Conservation (phyloP, 2,113 vertebrate species). For the Euleptes europaea region DNA sequence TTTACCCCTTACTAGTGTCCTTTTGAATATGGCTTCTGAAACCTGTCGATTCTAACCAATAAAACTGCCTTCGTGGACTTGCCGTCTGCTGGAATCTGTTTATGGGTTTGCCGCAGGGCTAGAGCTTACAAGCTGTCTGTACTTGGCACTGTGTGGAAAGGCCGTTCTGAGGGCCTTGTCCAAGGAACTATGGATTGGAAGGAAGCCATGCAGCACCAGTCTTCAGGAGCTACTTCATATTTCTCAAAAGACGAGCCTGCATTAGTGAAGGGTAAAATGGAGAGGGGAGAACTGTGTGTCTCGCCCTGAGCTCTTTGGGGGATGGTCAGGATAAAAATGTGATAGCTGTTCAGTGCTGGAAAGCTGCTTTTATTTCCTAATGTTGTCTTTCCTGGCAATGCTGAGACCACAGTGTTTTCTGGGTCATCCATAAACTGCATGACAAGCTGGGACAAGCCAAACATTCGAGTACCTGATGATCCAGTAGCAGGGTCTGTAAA, state of each 20-base stretch:
- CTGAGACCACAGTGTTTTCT: not conserved
- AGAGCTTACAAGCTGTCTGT: no score
- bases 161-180: not conserved
- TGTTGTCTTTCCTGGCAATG: not conserved
- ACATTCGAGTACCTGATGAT: not conserved
- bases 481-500: not conserved
- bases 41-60: no score
- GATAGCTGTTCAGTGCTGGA: not conserved
- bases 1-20: no score
- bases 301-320: no score
- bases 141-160: not conserved
- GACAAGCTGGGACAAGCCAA: not conserved
- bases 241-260: not conserved
- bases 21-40: no score
- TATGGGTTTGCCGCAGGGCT: no score
- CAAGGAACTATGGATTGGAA: not conserved
- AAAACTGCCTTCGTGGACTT: no score
- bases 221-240: no score
- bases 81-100: no score
- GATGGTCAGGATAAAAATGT: no score
- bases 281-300: not conserved
- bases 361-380: not conserved
- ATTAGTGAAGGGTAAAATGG: no score
- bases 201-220: not conserved
- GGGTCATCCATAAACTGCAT: not conserved